These are phyloP conservation scores for Chamaea fasciata DNA, from an alignment of 2,113 vertebrate species.

Conservation along the genomic window DNA sequence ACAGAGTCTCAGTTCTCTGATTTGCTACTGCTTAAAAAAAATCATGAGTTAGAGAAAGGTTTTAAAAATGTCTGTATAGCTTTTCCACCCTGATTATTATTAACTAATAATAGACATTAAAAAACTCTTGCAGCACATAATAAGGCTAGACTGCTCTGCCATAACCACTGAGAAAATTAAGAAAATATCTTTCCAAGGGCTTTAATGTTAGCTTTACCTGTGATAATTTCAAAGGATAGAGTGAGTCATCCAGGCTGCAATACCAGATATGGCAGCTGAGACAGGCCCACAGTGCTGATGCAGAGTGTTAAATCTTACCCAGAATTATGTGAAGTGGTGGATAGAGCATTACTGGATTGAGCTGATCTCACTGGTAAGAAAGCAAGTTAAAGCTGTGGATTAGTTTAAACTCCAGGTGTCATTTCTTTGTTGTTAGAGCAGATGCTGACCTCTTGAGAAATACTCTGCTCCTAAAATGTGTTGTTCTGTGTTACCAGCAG, in stretches of 20 bases:
- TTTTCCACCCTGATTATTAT: neutral
- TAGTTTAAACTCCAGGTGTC: neutral
- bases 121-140: neutral
- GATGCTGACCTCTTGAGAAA: neutral
- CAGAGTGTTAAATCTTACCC: neutral
- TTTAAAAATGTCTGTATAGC: neutral
- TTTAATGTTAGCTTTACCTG: neutral
- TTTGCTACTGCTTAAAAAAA: neutral
- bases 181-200: neutral
- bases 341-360: neutral
- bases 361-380: neutral
- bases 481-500: neutral
- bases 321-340: neutral
- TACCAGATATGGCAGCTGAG: neutral
- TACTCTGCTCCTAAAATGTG: neutral
- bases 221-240: neutral
- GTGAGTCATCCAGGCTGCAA: neutral
- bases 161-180: neutral
- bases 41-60: neutral
- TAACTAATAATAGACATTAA: neutral
- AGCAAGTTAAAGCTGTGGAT: neutral
- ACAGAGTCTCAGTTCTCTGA: neutral
- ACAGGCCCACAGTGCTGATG: neutral
- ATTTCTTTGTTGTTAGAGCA: neutral
- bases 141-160: neutral